These are phyloP conservation scores for Cephus pygmeus DNA, from an alignment of 2,888 invertebrate species.

Conservation along the genomic window DNA sequence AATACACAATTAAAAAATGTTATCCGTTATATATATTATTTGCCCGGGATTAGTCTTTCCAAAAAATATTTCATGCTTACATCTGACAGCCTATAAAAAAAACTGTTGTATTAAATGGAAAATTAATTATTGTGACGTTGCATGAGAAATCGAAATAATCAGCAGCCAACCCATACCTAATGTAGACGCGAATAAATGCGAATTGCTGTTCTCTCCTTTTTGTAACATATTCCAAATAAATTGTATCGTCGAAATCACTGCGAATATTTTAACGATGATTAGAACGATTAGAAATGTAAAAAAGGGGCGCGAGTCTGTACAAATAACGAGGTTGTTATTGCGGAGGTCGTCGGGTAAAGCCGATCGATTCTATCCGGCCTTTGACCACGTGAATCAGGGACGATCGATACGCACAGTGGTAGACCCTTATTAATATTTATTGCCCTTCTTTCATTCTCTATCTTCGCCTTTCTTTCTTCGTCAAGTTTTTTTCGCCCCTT, in stretches of 20 bases:
- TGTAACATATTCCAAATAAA: not conserved
- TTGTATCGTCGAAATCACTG: not conserved
- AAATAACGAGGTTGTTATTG: conserved; percentile 15
- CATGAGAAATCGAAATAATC: not conserved
- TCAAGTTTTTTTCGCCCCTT: conserved; percentile 17
- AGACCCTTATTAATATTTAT: conserved; percentile 21
- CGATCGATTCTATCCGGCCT: conserved; percentile 22
- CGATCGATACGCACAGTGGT: conserved; percentile 26
- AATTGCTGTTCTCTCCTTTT: not conserved
- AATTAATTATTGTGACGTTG: not conserved
- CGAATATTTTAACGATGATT: not conserved
- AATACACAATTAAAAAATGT: too few relatives aligned
- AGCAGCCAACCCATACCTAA: not conserved
- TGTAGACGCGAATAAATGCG: not conserved
- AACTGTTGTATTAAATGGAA: not conserved
- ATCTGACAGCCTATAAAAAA: not conserved
- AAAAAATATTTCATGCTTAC: not conserved
- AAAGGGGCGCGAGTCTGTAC: not conserved
- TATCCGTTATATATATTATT: not conserved
- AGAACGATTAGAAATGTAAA: not conserved
- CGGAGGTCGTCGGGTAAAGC: not conserved
- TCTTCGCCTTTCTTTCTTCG: conserved; percentile 16
- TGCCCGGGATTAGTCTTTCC: not conserved
- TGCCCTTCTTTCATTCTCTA: conserved; percentile 17
- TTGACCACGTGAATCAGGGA: conserved; percentile 18